Percentiles rank a stretch among this genome's conserved stretches.
Conservation (phyloP, 2,113 vertebrate species). For the Oxyura jamaicensis region DNA sequence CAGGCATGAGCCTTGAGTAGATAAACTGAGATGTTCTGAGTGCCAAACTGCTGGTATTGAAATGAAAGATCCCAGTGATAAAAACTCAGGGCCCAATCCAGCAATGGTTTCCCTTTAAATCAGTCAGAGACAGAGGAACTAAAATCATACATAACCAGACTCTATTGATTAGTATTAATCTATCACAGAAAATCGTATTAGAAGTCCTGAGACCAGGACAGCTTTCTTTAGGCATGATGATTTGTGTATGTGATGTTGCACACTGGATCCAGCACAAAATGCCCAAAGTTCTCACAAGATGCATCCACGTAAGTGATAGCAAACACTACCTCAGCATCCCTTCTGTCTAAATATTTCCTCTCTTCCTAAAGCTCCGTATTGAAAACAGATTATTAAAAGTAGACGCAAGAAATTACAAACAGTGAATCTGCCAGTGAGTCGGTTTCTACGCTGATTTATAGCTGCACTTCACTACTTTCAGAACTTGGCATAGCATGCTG, state of each 20-base stretch:
- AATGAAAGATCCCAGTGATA: not conserved
- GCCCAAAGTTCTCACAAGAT: not conserved
- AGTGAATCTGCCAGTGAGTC: not conserved
- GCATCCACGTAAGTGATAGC: fast-evolving
- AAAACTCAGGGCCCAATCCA: not conserved
- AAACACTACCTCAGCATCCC: not conserved
- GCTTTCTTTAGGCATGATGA: not conserved
- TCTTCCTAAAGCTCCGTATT: not conserved
- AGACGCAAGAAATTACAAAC: not conserved
- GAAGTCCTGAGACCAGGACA: not conserved
- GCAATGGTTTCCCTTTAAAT: not conserved
- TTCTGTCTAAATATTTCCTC: not conserved
- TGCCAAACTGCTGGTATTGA: not conserved
- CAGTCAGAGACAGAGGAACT: not conserved
- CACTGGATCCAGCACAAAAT: not conserved
- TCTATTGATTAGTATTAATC: not conserved
- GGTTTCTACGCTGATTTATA: not conserved
- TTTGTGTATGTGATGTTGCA: not conserved
- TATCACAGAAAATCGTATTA: not conserved
- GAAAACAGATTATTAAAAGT: not conserved
- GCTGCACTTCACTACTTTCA: not conserved
- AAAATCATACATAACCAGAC: not conserved
- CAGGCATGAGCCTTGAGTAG: not conserved
- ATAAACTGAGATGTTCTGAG: not conserved
- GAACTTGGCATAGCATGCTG: not conserved